Conservation (phyloP, 2,113 vertebrate species). For the Oncorhynchus nerka region DNA sequence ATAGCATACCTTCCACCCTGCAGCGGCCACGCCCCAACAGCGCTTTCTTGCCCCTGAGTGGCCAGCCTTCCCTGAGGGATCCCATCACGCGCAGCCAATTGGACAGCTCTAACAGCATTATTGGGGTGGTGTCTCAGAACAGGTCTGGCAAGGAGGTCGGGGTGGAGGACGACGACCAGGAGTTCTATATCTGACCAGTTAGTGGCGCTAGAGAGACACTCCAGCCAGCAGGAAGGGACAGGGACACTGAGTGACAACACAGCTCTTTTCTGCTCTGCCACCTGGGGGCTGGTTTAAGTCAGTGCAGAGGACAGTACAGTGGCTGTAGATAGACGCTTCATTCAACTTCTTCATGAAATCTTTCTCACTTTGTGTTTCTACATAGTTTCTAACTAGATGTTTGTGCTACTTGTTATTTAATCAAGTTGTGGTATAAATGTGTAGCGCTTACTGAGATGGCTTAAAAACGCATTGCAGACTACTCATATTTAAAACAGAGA, state of each 20-base stretch:
- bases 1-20: background rate
- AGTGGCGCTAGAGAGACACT: background rate
- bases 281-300: slow-evolving; percentile 29
- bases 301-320: slow-evolving; percentile 10
- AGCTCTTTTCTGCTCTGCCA: slow-evolving; percentile 26
- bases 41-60: slow-evolving; percentile 18
- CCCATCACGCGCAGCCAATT: slow-evolving; percentile 30
- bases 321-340: too few relatives aligned
- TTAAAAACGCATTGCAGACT: too few relatives aligned
- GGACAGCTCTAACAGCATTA: slow-evolving; percentile 49
- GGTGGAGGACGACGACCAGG: slow-evolving; percentile 65
- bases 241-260: background rate
- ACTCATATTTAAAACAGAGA: too few relatives aligned
- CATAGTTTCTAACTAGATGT: too few relatives aligned
- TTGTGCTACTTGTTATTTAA: too few relatives aligned
- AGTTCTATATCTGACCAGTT: slow-evolving; percentile 82
- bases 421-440: too few relatives aligned
- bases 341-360: too few relatives aligned
- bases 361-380: too few relatives aligned
- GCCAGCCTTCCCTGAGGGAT: background rate
- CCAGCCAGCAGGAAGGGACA: background rate
- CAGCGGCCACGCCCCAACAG: slow-evolving; percentile 14
- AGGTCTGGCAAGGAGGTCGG: background rate
- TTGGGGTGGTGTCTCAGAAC: background rate
- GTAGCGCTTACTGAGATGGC: too few relatives aligned